Conservation (phyloP, 2,888 invertebrate genomes). For the Euzophera pinguis region DNA sequence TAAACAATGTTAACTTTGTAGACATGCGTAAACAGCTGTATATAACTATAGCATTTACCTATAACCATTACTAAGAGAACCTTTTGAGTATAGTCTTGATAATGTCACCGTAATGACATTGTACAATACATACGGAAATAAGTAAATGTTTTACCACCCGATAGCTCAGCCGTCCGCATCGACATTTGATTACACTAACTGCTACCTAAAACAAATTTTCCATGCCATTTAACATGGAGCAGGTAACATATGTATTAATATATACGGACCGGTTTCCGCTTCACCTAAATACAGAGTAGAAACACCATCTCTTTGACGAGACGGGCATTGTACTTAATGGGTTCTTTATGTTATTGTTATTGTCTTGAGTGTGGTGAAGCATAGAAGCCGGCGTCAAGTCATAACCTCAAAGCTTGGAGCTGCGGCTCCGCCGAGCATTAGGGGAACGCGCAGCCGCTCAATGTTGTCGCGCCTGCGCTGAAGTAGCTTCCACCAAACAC, state of each 20-base stretch:
- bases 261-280: not conserved
- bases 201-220: slow-evolving; percentile 38
- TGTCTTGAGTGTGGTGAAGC: slow-evolving; percentile 44
- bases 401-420: slow-evolving; percentile 70
- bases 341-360: slow-evolving; percentile 62
- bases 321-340: slow-evolving; percentile 32
- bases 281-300: not conserved
- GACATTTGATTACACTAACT: slow-evolving; percentile 30
- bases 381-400: slow-evolving; percentile 62
- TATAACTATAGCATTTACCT: not conserved
- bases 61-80: not conserved
- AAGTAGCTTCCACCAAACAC: slow-evolving; percentile 21
- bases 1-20: not conserved
- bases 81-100: not conserved
- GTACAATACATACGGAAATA: not conserved
- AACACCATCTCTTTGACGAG: slow-evolving; percentile 5
- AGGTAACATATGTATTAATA: not conserved
- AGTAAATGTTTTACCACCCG: slow-evolving; percentile 24
- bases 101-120: not conserved
- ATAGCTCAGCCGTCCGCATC: slow-evolving; percentile 33
- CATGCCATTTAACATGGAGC: slow-evolving; percentile 27
- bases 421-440: slow-evolving; percentile 39
- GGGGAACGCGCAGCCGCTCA: slow-evolving; percentile 69
- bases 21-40: not conserved
- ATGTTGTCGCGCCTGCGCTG: slow-evolving; percentile 72